phyloP scores from a whole-genome alignment of 2,888 invertebrate species.

The Apamea sordens region DNA sequence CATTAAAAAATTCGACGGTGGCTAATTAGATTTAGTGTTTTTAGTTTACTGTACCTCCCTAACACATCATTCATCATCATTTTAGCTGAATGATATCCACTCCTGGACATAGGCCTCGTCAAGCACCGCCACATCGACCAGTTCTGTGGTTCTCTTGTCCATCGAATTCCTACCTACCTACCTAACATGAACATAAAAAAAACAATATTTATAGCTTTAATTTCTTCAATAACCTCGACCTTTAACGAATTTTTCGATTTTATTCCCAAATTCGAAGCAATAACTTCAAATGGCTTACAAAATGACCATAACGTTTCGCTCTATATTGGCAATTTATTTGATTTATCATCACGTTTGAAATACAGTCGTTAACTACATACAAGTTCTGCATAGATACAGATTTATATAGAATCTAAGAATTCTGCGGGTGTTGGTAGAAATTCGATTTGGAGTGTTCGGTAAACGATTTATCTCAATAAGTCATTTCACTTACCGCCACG shows the following conservation, averaged over 20 bases:
- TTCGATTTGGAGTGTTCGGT: conserved; percentile 75
- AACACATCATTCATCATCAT: neutral
- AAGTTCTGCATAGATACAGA: conserved; percentile 59
- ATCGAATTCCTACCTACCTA: neutral
- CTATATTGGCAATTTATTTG: conserved; percentile 46
- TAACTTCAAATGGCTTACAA: conserved; percentile 21
- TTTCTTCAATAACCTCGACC: neutral
- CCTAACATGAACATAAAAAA: neutral
- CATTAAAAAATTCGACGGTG: neutral
- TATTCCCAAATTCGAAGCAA: conserved; percentile 13
- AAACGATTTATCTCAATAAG: conserved; percentile 79
- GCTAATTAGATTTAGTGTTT: conserved; percentile 8
- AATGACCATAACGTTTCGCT: conserved; percentile 16
- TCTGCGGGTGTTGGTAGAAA: conserved; percentile 65
- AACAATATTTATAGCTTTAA: neutral
- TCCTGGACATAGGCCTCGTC: neutral
- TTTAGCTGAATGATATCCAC: neutral
- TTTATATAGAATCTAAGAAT: conserved; percentile 64
- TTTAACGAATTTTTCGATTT: neutral
- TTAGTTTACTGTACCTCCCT: neutral
- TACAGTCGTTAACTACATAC: conserved; percentile 49
- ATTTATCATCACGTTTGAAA: conserved; percentile 56
- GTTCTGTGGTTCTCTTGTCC: neutral
- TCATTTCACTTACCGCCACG: conserved; percentile 71
- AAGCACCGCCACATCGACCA: neutral